phyloP scores from a whole-genome alignment of 2,797 vertebrate species.

The Neosilurus hyrtlii region DNA sequence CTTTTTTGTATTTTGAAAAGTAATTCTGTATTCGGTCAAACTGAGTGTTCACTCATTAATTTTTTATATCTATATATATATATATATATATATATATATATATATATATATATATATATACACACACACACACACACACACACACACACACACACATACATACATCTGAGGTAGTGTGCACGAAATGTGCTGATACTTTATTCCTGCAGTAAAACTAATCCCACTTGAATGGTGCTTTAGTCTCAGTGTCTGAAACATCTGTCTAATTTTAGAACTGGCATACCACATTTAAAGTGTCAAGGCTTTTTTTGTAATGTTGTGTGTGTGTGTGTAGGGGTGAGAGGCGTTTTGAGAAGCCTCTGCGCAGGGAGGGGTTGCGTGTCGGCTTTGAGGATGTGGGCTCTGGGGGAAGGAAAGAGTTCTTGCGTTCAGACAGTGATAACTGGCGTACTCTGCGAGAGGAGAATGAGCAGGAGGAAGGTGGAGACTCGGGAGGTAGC shows the following conservation, averaged over 20 bases:
- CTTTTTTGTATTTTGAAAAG: background rate
- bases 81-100: too few relatives aligned
- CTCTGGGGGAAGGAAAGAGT: constrained; percentile 79
- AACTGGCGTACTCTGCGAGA: constrained; percentile 91
- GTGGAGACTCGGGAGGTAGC: constrained; percentile 68
- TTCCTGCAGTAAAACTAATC: background rate
- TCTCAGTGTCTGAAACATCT: background rate
- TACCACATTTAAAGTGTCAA: constrained; percentile 4
- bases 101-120: too few relatives aligned
- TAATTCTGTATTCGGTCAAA: background rate
- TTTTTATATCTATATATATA: too few relatives aligned
- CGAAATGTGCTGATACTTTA: background rate
- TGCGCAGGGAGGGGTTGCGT: constrained; percentile 82
- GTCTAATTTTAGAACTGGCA: constrained; percentile 2
- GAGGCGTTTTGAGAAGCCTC: constrained; percentile 86
- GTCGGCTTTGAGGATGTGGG: constrained; percentile 80
- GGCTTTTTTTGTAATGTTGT: background rate
- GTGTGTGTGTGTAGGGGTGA: constrained; percentile 74
- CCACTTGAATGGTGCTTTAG: background rate
- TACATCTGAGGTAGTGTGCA: background rate
- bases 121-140: too few relatives aligned
- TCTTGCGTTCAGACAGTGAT: constrained; percentile 88
- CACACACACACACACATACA: background rate
- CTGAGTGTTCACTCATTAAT: background rate
- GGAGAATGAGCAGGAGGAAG: constrained; percentile 84